Conservation (phyloP, 1,140 invertebrate genomes). For the Spodoptera litura region DNA sequence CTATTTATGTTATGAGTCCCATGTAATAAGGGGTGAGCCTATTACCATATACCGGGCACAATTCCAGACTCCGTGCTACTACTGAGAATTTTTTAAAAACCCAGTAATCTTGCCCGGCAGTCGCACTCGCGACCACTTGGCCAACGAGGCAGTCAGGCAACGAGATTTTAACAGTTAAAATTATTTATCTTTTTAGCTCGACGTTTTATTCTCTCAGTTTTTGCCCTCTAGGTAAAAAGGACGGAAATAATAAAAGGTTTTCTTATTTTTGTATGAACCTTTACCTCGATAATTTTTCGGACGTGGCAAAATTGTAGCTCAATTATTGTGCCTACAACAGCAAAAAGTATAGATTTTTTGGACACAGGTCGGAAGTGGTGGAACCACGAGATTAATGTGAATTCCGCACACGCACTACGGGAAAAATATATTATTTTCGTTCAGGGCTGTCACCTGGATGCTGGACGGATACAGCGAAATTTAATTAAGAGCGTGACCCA, state of each 20-base stretch:
- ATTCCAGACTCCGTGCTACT: too few relatives aligned
- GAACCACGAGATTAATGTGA: conserved; percentile 45
- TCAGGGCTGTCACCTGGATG: conserved; percentile 35
- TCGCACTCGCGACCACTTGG: too few relatives aligned
- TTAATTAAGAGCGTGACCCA: not conserved
- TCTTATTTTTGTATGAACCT: not conserved
- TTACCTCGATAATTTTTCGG: conserved; percentile 22
- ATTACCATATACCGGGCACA: too few relatives aligned
- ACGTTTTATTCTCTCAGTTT: not conserved
- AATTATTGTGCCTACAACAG: conserved; percentile 29
- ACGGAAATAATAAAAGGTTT: conserved; percentile 19
- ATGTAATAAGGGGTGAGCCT: too few relatives aligned
- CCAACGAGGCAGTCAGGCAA: too few relatives aligned
- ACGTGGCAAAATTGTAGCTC: conserved; percentile 36
- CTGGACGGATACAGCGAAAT: not conserved
- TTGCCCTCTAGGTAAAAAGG: not conserved
- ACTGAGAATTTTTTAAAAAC: too few relatives aligned
- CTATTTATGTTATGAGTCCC: too few relatives aligned
- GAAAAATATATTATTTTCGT: conserved; percentile 39
- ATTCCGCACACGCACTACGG: conserved; percentile 42
- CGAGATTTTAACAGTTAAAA: too few relatives aligned
- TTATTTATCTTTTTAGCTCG: too few relatives aligned
- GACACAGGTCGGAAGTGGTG: conserved; percentile 39
- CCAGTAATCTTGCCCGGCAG: too few relatives aligned
- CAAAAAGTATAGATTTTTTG: conserved; percentile 44